Evolutionary conservation across 2,888 invertebrate genomes (phyloP).

Genomic region (Xylota sylvarum): DNA sequence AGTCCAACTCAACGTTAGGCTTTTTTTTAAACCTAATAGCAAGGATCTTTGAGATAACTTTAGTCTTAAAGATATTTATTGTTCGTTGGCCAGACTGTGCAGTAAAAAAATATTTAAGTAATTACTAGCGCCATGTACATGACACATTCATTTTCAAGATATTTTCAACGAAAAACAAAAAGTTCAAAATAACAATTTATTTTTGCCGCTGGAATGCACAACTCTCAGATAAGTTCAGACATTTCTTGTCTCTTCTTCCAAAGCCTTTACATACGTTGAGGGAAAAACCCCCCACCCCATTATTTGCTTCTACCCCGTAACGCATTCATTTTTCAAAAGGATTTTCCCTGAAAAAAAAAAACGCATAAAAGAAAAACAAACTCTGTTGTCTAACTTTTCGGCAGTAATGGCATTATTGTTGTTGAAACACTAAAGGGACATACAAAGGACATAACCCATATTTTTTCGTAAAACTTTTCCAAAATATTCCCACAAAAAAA

Average conservation of each 20-base stretch:
- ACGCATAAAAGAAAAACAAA: constrained; percentile 16
- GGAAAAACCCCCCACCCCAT: constrained; percentile 56
- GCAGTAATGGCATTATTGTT: constrained; percentile 67
- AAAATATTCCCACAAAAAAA: constrained; percentile 18
- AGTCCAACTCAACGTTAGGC: too few species aligned
- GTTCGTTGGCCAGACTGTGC: too few species aligned
- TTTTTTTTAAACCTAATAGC: too few species aligned
- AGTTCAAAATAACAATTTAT: constrained; percentile 29
- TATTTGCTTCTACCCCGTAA: constrained; percentile 40
- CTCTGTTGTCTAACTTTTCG: constrained; percentile 70
- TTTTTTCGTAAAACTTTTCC: constrained; percentile 58
- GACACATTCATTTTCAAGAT: background rate
- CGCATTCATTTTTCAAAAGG: constrained; percentile 71
- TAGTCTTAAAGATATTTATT: too few species aligned
- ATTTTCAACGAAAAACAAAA: background rate
- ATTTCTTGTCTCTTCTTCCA: constrained; percentile 10
- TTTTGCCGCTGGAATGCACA: constrained; percentile 30
- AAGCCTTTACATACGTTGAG: constrained; percentile 66
- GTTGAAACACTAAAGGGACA: constrained; percentile 49
- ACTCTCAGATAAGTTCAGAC: constrained; percentile 15
- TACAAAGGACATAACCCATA: constrained; percentile 70
- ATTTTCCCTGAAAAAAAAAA: constrained; percentile 4
- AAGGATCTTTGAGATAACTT: too few species aligned
- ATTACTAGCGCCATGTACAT: background rate
- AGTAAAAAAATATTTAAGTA: too few species aligned